phyloP scores from a whole-genome alignment of 2,888 invertebrate genomes.

The Lithophane ornitopus region DNA sequence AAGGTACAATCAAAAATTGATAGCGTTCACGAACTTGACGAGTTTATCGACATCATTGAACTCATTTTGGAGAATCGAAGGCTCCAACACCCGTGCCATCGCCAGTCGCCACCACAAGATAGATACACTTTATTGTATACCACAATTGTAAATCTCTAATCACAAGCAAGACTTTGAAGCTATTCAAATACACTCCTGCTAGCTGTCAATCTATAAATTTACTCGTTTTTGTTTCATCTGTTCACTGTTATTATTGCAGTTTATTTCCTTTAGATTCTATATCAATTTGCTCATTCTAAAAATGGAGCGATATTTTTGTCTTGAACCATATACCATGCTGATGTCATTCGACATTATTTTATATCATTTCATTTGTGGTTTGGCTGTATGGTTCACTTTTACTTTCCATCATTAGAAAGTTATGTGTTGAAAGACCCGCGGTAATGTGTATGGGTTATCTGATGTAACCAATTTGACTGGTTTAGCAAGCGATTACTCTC shows the following conservation, averaged over 20 bases:
- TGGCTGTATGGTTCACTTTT: slow-evolving; percentile 53
- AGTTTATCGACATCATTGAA: slow-evolving; percentile 30
- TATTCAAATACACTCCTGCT: neutral
- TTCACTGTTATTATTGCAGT: slow-evolving; percentile 12
- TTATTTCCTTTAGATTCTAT: neutral
- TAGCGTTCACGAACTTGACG: slow-evolving; percentile 27
- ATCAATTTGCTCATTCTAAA: slow-evolving; percentile 26
- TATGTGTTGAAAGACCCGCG: slow-evolving; percentile 53
- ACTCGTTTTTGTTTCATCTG: neutral
- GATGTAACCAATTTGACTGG: slow-evolving; percentile 60
- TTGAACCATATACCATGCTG: slow-evolving; percentile 22
- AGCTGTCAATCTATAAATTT: neutral
- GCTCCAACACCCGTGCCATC: slow-evolving; percentile 28
- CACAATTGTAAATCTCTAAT: neutral
- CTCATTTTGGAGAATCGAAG: slow-evolving; percentile 23
- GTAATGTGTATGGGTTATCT: slow-evolving; percentile 48
- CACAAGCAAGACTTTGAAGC: neutral
- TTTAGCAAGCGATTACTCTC: slow-evolving; percentile 29
- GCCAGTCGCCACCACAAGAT: slow-evolving; percentile 13
- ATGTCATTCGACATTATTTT: slow-evolving; percentile 53
- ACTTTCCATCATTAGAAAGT: slow-evolving; percentile 62
- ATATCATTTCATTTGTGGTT: slow-evolving; percentile 45
- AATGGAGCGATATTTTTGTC: slow-evolving; percentile 40
- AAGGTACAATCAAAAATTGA: slow-evolving; percentile 31
- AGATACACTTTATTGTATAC: neutral